Evolutionary conservation across 2,113 vertebrate genomes (phyloP).

Genomic region (Tragelaphus imberbis): DNA sequence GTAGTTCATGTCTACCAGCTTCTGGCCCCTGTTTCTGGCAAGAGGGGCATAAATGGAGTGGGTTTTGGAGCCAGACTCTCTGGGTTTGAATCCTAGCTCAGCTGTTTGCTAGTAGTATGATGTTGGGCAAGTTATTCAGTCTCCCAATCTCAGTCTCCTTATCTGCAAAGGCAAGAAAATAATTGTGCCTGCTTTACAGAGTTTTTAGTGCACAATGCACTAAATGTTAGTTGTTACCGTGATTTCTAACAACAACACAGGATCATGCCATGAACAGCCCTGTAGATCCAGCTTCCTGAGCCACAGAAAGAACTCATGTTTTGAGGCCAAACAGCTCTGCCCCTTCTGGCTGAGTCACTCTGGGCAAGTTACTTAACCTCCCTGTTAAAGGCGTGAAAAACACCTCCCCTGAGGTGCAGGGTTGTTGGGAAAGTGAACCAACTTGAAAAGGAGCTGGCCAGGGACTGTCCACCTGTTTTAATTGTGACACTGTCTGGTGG

Average conservation of each 20-base stretch:
- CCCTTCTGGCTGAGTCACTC: neutral
- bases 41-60: neutral
- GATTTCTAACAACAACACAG: neutral
- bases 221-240: neutral
- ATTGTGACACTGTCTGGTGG: accelerated
- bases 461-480: no score
- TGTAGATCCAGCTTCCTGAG: neutral
- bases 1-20: neutral
- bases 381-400: neutral
- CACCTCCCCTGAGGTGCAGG: neutral
- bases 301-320: neutral
- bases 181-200: neutral
- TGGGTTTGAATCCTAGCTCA: neutral
- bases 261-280: neutral
- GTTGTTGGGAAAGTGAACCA: neutral
- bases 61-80: neutral
- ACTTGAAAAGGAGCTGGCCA: neutral
- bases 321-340: neutral
- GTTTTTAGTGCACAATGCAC: neutral
- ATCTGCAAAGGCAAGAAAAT: neutral
- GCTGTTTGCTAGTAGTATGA: neutral
- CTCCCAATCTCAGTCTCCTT: neutral
- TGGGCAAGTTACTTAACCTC: neutral
- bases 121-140: neutral
- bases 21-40: neutral